phyloP scores from a whole-genome alignment of 2,888 invertebrate genomes.

The Agriopis marginaria region DNA sequence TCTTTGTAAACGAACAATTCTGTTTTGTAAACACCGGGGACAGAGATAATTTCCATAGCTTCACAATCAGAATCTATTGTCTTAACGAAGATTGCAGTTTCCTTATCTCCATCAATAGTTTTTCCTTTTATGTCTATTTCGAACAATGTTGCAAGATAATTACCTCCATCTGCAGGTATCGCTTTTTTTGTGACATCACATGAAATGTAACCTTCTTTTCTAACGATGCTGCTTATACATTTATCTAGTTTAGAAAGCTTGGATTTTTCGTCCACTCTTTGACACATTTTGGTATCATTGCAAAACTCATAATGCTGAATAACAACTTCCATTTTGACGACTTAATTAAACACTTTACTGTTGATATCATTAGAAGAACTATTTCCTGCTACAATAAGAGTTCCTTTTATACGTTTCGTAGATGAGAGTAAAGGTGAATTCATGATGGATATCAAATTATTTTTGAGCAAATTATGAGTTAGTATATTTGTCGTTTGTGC shows the following conservation, averaged over 20 bases:
- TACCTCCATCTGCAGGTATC: slow-evolving; percentile 60
- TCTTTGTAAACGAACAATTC: slow-evolving; percentile 63
- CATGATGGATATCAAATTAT: not conserved
- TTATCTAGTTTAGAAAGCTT: slow-evolving; percentile 40
- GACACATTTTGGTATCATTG: slow-evolving; percentile 7
- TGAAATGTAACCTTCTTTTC: slow-evolving; percentile 50
- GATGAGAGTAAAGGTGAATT: slow-evolving; percentile 23
- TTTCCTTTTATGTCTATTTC: slow-evolving; percentile 61
- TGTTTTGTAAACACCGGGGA: slow-evolving; percentile 50
- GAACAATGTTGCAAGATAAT: slow-evolving; percentile 58
- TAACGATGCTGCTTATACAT: slow-evolving; percentile 43
- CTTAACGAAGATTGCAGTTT: slow-evolving; percentile 64
- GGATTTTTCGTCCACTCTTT: not conserved
- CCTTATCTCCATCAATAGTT: slow-evolving; percentile 55
- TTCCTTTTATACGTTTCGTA: slow-evolving; percentile 29
- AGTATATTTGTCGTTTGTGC: no score
- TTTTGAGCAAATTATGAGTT: not conserved
- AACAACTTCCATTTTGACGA: slow-evolving; percentile 29
- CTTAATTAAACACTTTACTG: not conserved
- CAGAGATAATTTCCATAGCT: slow-evolving; percentile 44
- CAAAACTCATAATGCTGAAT: slow-evolving; percentile 22
- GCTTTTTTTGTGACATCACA: slow-evolving; percentile 46
- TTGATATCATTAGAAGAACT: slow-evolving; percentile 14
- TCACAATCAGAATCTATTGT: slow-evolving; percentile 44
- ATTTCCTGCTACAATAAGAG: not conserved